These are phyloP conservation scores for Netelia virgata DNA, from an alignment of 2,888 invertebrate species.

Conservation along the genomic window DNA sequence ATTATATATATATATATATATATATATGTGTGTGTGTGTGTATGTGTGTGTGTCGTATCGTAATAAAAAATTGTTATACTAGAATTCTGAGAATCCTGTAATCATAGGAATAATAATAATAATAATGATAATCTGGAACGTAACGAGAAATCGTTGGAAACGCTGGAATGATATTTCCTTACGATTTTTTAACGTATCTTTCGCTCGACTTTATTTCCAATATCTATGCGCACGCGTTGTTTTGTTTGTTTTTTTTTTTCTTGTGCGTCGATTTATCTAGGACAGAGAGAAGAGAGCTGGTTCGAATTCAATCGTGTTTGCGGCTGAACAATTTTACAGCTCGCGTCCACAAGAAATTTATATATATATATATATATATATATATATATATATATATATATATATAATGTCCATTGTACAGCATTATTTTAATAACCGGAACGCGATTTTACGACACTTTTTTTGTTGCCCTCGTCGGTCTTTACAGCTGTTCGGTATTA, in stretches of 20 bases:
- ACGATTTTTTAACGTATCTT: background rate
- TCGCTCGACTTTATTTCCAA: background rate
- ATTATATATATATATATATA: too few relatives aligned
- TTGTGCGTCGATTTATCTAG: background rate
- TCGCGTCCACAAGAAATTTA: background rate
- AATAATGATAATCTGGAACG: background rate
- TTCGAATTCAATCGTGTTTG: background rate
- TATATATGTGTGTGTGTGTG: too few relatives aligned
- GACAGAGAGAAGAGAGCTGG: background rate
- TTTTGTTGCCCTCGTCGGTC: constrained; percentile 9
- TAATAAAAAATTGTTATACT: too few relatives aligned
- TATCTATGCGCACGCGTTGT: background rate
- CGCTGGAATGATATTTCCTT: constrained; percentile 15
- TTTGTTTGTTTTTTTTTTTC: background rate
- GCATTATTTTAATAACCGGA: constrained; percentile 35
- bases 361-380: background rate
- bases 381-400: background rate
- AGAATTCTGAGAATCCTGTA: constrained; percentile 3
- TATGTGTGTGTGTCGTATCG: too few relatives aligned
- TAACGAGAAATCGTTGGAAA: constrained; percentile 1
- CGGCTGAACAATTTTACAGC: background rate
- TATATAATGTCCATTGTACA: background rate
- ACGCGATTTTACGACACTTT: constrained; percentile 40
- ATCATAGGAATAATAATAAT: background rate
- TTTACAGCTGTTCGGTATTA: constrained; percentile 1